Percentiles rank a stretch among this genome's conserved stretches.
These are phyloP conservation scores for Metellina segmentata DNA, from an alignment of 2,888 invertebrate species.

Conservation along the genomic window DNA sequence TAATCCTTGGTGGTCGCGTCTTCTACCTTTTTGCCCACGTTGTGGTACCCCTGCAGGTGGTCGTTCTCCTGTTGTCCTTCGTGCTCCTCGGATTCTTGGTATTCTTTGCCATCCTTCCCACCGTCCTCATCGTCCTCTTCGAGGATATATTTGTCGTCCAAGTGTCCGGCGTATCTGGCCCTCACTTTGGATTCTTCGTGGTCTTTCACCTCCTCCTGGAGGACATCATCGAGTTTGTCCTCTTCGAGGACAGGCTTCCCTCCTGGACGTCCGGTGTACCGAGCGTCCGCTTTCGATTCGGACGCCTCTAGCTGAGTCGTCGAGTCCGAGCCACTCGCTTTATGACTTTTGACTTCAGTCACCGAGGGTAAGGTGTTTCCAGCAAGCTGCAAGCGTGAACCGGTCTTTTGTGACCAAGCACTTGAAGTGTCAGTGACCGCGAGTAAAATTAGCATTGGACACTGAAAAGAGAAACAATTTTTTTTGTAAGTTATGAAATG, in stretches of 20 bases:
- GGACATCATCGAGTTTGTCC: too few species aligned
- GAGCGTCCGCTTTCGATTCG: slow-evolving; percentile 31
- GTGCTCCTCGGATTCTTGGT: slow-evolving; percentile 25
- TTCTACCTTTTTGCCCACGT: slow-evolving; percentile 42
- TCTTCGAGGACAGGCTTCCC: too few species aligned
- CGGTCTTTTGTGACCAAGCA: slow-evolving; percentile 28
- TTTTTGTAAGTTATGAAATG: too few species aligned
- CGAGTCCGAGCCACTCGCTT: background rate
- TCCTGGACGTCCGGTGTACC: background rate
- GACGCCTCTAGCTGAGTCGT: background rate
- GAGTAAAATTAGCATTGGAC: background rate
- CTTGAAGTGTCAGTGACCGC: slow-evolving; percentile 1
- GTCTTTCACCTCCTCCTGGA: background rate
- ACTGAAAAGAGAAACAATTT: slow-evolving; percentile 10
- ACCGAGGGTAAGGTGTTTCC: background rate
- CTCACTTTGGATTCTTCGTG: background rate
- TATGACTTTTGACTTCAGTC: background rate
- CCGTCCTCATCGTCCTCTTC: slow-evolving; percentile 18
- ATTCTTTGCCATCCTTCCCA: slow-evolving; percentile 14
- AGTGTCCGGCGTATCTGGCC: background rate
- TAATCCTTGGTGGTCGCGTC: slow-evolving; percentile 44
- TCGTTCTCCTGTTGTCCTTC: slow-evolving; percentile 20
- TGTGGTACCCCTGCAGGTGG: slow-evolving; percentile 37
- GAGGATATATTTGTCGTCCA: slow-evolving; percentile 7
- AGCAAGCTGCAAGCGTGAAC: background rate